phyloP scores from a whole-genome alignment of 2,888 invertebrate species.

The Pinctada fucata region DNA sequence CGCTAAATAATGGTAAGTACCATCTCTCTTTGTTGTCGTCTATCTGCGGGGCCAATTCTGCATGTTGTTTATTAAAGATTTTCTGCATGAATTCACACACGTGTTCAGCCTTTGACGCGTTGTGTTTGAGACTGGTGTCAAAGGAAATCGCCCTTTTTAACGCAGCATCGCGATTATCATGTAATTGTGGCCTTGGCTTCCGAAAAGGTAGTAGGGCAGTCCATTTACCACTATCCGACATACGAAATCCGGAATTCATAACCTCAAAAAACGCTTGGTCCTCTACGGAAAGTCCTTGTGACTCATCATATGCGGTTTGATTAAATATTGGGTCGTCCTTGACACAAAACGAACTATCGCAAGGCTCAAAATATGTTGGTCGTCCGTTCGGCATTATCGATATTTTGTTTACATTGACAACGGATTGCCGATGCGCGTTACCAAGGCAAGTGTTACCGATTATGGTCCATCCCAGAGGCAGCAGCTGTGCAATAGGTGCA shows the following conservation, averaged over 20 bases:
- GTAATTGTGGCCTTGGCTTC: not conserved
- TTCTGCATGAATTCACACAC: constrained; percentile 23
- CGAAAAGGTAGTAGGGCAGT: constrained; percentile 25
- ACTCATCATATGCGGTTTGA: constrained; percentile 15
- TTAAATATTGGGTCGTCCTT: constrained; percentile 18
- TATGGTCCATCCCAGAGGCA: too few species aligned
- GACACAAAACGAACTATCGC: constrained; percentile 12
- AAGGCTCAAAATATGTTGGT: constrained; percentile 16
- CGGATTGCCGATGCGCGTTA: too few species aligned
- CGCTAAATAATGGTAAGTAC: too few species aligned
- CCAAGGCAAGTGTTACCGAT: too few species aligned
- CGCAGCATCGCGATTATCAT: constrained; percentile 11
- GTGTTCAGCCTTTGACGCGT: constrained; percentile 1
- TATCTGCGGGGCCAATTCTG: constrained; percentile 6
- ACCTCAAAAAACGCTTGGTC: constrained; percentile 15
- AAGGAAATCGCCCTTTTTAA: constrained; percentile 21
- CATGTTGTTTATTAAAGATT: not conserved
- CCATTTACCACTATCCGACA: constrained; percentile 17
- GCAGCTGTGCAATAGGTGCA: too few species aligned
- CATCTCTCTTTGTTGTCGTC: not conserved
- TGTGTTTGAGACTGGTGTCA: constrained; percentile 9
- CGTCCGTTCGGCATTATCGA: too few species aligned
- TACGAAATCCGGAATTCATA: constrained; percentile 14
- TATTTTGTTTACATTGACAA: too few species aligned
- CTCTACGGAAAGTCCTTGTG: constrained; percentile 10